Percentiles rank a stretch among this genome's conserved stretches.
These are phyloP conservation scores for Cinclus cinclus DNA, from an alignment of 2,113 vertebrate species.

Conservation along the genomic window DNA sequence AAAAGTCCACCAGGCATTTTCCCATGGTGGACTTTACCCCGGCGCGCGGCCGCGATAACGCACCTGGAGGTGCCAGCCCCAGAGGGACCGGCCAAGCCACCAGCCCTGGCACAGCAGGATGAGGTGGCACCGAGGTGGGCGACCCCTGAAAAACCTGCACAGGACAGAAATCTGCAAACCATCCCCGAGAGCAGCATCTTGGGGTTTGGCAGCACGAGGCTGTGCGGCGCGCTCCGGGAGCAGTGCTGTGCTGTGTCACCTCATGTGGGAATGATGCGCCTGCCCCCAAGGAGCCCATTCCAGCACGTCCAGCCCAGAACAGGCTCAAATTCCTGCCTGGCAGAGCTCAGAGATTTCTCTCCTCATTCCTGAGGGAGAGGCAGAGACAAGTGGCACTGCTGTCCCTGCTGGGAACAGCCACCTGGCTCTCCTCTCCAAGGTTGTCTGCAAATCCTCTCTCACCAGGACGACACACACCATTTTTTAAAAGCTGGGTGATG, in stretches of 20 bases:
- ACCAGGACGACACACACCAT: not conserved
- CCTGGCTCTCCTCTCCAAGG: slow-evolving; percentile 5
- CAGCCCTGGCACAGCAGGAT: not conserved
- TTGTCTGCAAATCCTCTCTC: slow-evolving; percentile 11
- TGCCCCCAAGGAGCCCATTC: not conserved
- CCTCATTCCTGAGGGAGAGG: not conserved
- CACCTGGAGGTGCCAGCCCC: not conserved
- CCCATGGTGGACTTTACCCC: slow-evolving; percentile 47
- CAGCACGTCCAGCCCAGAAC: not conserved
- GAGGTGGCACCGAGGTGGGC: not conserved
- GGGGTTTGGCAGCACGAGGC: not conserved
- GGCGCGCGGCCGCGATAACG: not conserved
- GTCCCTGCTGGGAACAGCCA: not conserved
- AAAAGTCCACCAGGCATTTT: slow-evolving; percentile 55
- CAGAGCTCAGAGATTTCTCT: not conserved
- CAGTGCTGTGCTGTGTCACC: rapidly evolving
- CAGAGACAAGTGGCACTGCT: not conserved
- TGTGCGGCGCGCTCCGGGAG: rapidly evolving
- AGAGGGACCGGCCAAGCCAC: not conserved
- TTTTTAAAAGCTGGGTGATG: slow-evolving; percentile 48
- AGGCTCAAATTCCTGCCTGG: not conserved
- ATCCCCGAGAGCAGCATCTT: not conserved
- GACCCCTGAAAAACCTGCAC: not conserved
- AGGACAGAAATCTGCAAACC: not conserved
- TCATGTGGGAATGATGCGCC: rapidly evolving